Conservation (phyloP, 2,113 vertebrate genomes). For the Lepus americanus region DNA sequence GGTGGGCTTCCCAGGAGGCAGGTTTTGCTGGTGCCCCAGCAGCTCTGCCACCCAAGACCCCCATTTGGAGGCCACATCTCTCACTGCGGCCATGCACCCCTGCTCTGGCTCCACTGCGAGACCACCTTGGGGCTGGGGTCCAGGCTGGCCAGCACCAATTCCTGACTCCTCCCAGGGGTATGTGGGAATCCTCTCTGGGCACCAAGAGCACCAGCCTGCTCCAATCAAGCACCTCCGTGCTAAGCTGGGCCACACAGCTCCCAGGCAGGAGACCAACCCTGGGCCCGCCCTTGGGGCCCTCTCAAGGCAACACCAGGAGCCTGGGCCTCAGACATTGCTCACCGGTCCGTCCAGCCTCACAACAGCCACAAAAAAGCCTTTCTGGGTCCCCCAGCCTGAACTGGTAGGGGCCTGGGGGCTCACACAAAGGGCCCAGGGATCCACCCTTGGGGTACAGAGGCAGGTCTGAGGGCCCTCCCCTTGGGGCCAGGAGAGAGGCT, state of each 20-base stretch:
- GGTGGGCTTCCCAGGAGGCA: background rate
- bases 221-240: background rate
- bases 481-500: background rate
- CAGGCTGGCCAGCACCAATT: background rate
- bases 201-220: rapidly evolving
- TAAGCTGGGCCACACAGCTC: background rate
- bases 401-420: background rate
- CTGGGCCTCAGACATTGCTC: background rate
- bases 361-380: background rate
- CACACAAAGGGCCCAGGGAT: background rate
- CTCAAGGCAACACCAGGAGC: background rate
- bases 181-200: background rate
- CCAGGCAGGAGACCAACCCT: background rate
- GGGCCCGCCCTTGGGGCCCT: too few species aligned
- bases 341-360: background rate
- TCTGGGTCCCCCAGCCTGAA: background rate
- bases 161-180: background rate
- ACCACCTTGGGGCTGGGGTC: background rate
- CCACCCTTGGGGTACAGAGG: background rate
- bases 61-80: background rate
- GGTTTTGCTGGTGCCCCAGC: background rate
- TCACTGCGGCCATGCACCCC: too few species aligned
- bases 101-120: background rate
- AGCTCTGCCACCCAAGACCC: background rate
- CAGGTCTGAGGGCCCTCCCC: background rate